Conservation (phyloP, 2,113 vertebrate species). For the Corvus cornix region DNA sequence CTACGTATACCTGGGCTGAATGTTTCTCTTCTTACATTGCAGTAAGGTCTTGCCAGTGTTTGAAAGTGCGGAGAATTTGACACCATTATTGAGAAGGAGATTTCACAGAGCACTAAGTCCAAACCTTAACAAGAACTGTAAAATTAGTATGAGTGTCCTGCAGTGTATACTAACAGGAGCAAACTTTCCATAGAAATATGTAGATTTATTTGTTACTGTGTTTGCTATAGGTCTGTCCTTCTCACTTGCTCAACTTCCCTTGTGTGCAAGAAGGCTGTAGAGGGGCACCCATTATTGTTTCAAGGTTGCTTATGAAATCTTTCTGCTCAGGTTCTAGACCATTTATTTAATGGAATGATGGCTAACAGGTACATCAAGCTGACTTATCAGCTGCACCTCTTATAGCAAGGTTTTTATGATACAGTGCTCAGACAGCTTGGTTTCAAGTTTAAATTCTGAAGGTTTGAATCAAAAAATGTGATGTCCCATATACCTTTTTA, state of each 20-base stretch:
- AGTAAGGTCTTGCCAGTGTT: neutral
- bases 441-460: conserved; percentile 17
- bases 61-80: neutral
- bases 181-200: neutral
- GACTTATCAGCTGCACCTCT: neutral
- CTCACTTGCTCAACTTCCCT: neutral
- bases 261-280: neutral
- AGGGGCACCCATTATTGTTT: neutral
- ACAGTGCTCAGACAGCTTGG: neutral
- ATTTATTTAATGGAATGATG: conserved; percentile 26
- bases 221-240: neutral
- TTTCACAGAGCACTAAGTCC: neutral
- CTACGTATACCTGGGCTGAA: neutral
- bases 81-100: neutral
- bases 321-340: neutral
- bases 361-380: neutral
- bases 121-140: neutral
- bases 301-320: neutral
- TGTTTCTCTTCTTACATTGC: neutral
- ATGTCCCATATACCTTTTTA: neutral
- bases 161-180: neutral
- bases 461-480: neutral
- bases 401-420: neutral
- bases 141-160: neutral
- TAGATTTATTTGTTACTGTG: neutral